A percentile compares a stretch with the other conserved stretches of the same genome.
Conservation (phyloP, 2,113 vertebrate species). For the Tyto alba region DNA sequence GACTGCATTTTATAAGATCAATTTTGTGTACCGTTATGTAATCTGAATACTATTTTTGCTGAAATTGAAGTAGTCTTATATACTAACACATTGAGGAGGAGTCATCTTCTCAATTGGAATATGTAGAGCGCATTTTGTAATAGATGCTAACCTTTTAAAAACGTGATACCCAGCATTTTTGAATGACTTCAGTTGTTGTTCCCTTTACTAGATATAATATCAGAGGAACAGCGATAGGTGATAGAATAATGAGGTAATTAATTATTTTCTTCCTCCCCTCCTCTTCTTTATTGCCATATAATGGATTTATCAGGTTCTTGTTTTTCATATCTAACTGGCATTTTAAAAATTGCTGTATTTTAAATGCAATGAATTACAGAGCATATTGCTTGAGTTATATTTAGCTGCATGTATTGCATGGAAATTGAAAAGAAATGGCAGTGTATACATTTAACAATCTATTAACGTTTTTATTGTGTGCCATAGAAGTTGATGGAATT, state of each 20-base stretch:
- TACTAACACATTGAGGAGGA: neutral
- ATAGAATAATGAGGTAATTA: conserved; percentile 99
- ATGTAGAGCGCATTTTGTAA: neutral
- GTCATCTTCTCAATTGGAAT: neutral
- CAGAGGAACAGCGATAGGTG: conserved; percentile 97
- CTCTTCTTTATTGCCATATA: conserved; percentile 26
- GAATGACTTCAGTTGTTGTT: conserved; percentile 79
- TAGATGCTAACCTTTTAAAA: conserved; percentile 50
- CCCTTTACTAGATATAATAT: conserved; percentile 92
- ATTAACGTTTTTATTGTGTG: conserved; percentile 53
- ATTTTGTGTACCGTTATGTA: neutral
- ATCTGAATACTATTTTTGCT: conserved; percentile 8
- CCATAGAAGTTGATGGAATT: conserved; percentile 6
- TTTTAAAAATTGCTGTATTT: conserved; percentile 46
- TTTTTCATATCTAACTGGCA: conserved; percentile 64
- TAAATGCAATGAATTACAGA: conserved; percentile 43
- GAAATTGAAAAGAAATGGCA: conserved; percentile 29
- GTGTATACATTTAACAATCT: conserved; percentile 41
- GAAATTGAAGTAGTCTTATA: neutral
- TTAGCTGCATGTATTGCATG: conserved; percentile 69
- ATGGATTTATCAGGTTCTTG: conserved; percentile 63
- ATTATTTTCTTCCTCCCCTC: conserved; percentile 64
- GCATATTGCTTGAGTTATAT: conserved; percentile 52
- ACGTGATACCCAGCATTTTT: conserved; percentile 54
- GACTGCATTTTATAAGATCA: neutral